phyloP scores from a whole-genome alignment of 2,888 invertebrate species.

The Calliphora vomitoria region DNA sequence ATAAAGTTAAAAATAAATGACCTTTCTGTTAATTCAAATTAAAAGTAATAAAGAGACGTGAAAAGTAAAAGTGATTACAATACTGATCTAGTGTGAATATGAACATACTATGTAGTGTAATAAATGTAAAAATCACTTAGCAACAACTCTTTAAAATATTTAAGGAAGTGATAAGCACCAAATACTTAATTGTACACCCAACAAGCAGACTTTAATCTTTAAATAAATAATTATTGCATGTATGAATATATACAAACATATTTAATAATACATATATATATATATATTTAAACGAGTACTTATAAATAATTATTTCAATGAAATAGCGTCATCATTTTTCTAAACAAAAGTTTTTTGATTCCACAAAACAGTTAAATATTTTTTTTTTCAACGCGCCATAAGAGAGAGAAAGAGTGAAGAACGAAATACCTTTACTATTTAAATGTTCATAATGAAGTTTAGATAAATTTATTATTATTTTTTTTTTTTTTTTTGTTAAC shows the following conservation, averaged over 20 bases:
- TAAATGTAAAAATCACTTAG: background rate
- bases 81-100: background rate
- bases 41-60: too few species aligned
- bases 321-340: constrained; percentile 15
- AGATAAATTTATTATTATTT: too few species aligned
- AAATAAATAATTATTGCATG: background rate
- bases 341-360: background rate
- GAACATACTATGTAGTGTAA: background rate
- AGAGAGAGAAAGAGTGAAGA: background rate
- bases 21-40: too few species aligned
- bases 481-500: background rate
- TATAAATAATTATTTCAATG: constrained; percentile 8
- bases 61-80: background rate
- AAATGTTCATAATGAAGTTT: constrained; percentile 17
- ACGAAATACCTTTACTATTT: background rate
- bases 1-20: too few species aligned
- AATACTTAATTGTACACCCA: background rate
- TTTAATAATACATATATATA: background rate
- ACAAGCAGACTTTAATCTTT: background rate
- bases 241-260: background rate
- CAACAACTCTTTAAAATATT: constrained; percentile 10
- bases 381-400: background rate
- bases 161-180: constrained; percentile 3
- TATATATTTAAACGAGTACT: background rate
- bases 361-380: background rate